Evolutionary conservation across 2,113 vertebrate species (phyloP).

Genomic region (Pogonocichla stellata): DNA sequence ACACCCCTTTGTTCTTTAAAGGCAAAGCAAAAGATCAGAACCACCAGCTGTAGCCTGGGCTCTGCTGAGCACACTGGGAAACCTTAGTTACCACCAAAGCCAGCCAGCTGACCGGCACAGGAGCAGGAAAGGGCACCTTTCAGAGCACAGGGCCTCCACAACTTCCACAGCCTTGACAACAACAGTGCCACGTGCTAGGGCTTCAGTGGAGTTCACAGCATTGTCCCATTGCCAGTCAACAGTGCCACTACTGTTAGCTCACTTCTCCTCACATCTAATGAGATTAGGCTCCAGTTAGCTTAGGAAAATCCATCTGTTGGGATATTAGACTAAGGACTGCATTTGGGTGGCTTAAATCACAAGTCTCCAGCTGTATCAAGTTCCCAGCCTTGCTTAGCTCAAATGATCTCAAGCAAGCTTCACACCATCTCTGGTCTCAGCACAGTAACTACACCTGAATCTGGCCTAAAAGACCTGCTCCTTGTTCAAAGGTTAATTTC

Average conservation of each 20-base stretch:
- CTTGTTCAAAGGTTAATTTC: neutral
- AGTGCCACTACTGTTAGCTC: neutral
- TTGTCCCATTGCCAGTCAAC: neutral
- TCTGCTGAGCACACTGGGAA: neutral
- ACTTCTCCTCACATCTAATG: neutral
- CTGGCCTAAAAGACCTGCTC: neutral
- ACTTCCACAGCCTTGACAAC: neutral
- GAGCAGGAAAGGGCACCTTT: neutral
- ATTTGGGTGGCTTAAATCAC: neutral
- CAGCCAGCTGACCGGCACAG: neutral
- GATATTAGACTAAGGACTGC: neutral
- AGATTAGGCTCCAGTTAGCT: neutral
- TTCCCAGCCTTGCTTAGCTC: neutral
- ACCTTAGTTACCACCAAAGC: neutral
- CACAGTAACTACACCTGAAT: neutral
- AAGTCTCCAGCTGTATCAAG: neutral
- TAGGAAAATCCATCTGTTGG: constrained; percentile 11
- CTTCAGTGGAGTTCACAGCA: neutral
- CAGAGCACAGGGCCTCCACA: neutral
- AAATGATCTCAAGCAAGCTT: neutral
- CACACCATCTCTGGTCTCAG: neutral
- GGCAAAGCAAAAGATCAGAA: neutral
- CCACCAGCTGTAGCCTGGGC: neutral
- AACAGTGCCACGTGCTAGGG: neutral
- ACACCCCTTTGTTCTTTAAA: neutral